Evolutionary conservation across 1,140 invertebrate species (phyloP).

Genomic region (Heliconius congener): DNA sequence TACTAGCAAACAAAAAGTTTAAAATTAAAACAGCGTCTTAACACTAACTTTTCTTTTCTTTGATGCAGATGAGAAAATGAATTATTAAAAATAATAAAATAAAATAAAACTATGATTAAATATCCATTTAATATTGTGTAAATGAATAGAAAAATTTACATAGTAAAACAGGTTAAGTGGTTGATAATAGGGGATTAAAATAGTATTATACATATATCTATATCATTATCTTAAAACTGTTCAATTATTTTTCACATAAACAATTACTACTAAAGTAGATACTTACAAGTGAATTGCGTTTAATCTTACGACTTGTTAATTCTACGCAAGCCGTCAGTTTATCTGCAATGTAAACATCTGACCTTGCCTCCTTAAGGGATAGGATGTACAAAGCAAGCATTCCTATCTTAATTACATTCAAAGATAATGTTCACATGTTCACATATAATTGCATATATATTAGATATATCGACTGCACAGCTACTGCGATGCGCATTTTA

Average conservation of each 20-base stretch:
- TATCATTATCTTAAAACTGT: background rate
- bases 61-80: too few species aligned
- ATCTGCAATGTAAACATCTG: conserved; percentile 54
- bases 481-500: background rate
- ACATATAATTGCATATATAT: conserved; percentile 16
- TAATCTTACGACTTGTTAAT: conserved; percentile 40
- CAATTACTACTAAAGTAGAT: background rate
- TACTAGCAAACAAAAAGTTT: too few species aligned
- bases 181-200: conserved; percentile 6
- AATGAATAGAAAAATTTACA: background rate
- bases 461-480: background rate
- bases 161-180: conserved; percentile 9
- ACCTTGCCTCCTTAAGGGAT: conserved; percentile 52
- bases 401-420: conserved; percentile 42
- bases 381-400: conserved; percentile 47
- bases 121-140: background rate
- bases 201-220: background rate
- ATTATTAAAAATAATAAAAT: background rate
- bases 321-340: conserved; percentile 40
- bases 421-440: conserved; percentile 20
- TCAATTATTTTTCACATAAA: background rate
- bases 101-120: background rate
- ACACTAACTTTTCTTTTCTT: too few species aligned
- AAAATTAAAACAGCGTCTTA: too few species aligned
- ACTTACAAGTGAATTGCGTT: conserved; percentile 17